Evolutionary conservation across 2,113 vertebrate genomes (phyloP).

Genomic region (Emydura subglobosa): DNA sequence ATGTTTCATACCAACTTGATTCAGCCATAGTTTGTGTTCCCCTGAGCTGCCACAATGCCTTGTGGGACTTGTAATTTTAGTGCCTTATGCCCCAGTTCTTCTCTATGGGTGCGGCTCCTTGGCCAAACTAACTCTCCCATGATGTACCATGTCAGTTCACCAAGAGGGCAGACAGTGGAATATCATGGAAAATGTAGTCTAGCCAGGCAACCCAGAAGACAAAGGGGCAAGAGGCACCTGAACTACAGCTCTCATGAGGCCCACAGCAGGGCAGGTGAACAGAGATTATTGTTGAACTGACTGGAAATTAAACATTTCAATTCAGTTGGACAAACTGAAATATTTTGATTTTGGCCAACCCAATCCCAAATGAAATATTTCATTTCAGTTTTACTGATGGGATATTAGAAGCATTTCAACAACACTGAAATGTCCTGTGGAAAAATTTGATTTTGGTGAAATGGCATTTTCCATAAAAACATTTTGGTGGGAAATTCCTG

Average conservation of each 20-base stretch:
- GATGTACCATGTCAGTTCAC: not conserved
- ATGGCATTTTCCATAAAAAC: not conserved
- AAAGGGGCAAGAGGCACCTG: not conserved
- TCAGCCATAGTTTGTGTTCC: not conserved
- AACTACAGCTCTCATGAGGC: not conserved
- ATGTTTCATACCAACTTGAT: not conserved
- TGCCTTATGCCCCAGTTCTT: not conserved
- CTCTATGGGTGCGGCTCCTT: not conserved
- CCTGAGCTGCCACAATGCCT: not conserved
- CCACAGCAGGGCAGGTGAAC: not conserved
- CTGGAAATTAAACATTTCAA: not conserved
- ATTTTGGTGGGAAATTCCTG: not conserved
- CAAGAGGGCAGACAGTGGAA: not conserved
- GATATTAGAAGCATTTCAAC: not conserved
- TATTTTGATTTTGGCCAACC: not conserved
- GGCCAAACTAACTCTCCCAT: not conserved
- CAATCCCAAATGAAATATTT: not conserved
- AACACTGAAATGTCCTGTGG: not conserved
- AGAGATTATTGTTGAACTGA: accelerated
- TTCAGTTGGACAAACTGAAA: not conserved
- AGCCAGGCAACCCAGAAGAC: not conserved
- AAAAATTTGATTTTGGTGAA: constrained; percentile 2
- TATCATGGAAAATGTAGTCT: not conserved
- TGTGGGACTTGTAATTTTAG: not conserved
- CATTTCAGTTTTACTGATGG: not conserved